These are phyloP conservation scores for Sciurus vulgaris DNA, from an alignment of 2,797 vertebrate genomes.

Conservation along the genomic window DNA sequence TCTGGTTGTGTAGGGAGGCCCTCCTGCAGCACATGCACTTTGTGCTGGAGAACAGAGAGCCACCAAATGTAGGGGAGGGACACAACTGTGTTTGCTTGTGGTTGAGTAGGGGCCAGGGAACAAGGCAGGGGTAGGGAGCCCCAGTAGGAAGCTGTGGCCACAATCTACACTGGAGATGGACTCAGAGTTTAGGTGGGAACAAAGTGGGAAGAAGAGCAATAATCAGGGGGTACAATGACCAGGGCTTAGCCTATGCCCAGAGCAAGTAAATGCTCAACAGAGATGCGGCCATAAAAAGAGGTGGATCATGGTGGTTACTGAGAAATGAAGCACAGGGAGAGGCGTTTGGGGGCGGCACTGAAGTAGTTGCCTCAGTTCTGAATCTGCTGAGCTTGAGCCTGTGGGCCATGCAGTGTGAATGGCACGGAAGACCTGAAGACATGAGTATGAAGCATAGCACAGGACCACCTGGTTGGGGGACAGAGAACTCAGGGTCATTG, in stretches of 20 bases:
- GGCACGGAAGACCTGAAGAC: neutral
- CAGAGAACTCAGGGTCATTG: rapidly evolving
- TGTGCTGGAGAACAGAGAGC: neutral
- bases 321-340: neutral
- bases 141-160: neutral
- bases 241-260: neutral
- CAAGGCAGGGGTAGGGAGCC: neutral
- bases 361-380: no score
- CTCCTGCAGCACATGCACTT: neutral
- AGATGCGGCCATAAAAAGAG: neutral
- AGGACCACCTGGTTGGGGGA: neutral
- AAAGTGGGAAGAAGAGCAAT: neutral
- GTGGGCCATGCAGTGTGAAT: neutral
- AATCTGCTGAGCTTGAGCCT: rapidly evolving
- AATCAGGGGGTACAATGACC: neutral
- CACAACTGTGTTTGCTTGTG: neutral
- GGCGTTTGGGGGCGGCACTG: no score
- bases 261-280: neutral
- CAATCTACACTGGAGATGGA: neutral
- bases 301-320: neutral
- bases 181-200: neutral
- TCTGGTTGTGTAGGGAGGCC: no score
- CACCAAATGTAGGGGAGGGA: neutral
- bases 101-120: neutral
- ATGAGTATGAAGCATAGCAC: neutral